Conservation (phyloP, 2,797 vertebrate genomes). For the Poliocrania exsul region DNA sequence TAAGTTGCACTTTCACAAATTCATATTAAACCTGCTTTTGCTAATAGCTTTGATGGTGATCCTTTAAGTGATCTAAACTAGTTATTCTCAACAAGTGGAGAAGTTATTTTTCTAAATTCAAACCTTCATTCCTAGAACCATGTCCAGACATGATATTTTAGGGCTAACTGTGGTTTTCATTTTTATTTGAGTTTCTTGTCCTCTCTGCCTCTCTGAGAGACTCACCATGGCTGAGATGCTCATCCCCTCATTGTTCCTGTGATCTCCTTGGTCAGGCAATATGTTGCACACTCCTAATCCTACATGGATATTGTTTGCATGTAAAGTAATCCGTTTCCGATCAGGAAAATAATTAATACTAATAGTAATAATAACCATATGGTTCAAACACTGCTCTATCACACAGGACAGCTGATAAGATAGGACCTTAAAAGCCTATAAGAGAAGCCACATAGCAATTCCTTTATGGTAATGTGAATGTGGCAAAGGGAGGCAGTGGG, state of each 20-base stretch:
- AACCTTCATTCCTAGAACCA: neutral
- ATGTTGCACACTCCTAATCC: neutral
- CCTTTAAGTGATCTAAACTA: neutral
- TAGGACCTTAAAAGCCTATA: neutral
- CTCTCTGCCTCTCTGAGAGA: neutral
- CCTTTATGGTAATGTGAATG: neutral
- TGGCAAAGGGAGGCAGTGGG: neutral
- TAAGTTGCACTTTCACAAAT: accelerated
- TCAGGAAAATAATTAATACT: neutral
- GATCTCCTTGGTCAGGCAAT: neutral
- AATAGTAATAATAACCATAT: neutral
- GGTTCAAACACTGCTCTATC: neutral
- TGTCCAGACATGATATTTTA: neutral
- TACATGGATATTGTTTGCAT: neutral
- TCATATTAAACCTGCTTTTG: neutral
- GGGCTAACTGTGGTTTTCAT: neutral
- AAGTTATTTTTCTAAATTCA: neutral
- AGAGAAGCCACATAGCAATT: neutral
- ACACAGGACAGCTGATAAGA: neutral
- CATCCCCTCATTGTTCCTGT: neutral
- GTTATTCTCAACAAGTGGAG: neutral
- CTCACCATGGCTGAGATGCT: neutral
- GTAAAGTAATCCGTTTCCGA: neutral
- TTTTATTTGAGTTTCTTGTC: neutral
- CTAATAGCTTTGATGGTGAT: neutral